Conservation (phyloP, 2,888 invertebrate genomes). For the Sialis fuliginosa region DNA sequence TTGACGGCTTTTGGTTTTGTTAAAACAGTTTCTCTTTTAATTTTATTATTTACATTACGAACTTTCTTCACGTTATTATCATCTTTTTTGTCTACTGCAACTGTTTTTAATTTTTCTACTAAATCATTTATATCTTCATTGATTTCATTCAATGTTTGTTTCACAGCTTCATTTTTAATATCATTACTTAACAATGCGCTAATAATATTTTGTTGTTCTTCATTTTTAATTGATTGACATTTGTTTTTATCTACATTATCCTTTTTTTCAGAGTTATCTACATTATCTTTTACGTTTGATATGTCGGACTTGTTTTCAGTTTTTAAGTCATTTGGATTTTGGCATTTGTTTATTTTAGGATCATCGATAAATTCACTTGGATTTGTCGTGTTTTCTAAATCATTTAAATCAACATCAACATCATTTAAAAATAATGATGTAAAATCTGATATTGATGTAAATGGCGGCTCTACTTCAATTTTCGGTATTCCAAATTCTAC, state of each 20-base stretch:
- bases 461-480: constrained; percentile 13
- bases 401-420: constrained; percentile 30
- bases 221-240: too few relatives aligned
- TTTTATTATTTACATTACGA: too few relatives aligned
- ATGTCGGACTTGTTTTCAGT: too few relatives aligned
- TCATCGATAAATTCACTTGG: background rate
- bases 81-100: background rate
- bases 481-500: constrained; percentile 28
- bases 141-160: background rate
- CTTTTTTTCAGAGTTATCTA: too few relatives aligned
- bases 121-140: background rate
- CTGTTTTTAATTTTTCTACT: background rate
- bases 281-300: too few relatives aligned
- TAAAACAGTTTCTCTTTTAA: background rate
- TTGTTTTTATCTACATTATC: too few relatives aligned
- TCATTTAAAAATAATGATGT: constrained; percentile 12
- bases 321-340: too few relatives aligned
- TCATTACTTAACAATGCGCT: background rate
- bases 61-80: background rate
- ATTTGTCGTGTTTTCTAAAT: constrained; percentile 26
- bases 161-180: background rate
- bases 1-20: constrained; percentile 7
- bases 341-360: too few relatives aligned
- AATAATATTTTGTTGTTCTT: too few relatives aligned
- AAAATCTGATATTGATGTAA: constrained; percentile 2